phyloP scores from a whole-genome alignment of 2,797 vertebrate genomes.

The Sebastes minor region DNA sequence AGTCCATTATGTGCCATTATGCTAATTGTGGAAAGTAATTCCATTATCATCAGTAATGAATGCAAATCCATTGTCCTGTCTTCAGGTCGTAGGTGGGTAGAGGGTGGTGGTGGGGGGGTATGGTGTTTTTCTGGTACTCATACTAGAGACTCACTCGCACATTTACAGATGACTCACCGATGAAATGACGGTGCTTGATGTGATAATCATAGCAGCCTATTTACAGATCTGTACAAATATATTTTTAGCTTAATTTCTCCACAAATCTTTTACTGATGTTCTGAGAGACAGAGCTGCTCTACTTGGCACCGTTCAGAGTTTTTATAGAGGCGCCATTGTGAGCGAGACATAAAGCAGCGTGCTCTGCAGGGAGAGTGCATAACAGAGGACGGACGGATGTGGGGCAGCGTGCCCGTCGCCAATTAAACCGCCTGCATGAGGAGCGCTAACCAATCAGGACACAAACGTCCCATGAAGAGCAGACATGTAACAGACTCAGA shows the following conservation, averaged over 20 bases:
- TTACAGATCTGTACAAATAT: conserved; percentile 2
- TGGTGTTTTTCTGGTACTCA: conserved; percentile 5
- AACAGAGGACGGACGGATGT: conserved; percentile 24
- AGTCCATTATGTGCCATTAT: conserved; percentile 70
- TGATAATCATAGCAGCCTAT: conserved; percentile 16
- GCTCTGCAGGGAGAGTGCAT: conserved; percentile 32
- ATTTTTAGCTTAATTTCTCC: not conserved
- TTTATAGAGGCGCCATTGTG: conserved; percentile 58
- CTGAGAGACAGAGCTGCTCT: not conserved
- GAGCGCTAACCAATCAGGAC: conserved; percentile 11
- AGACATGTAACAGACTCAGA: not conserved
- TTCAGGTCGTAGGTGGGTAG: conserved; percentile 21
- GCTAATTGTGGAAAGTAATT: conserved; percentile 68
- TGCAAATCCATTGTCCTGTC: conserved; percentile 49
- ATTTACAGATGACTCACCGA: conserved; percentile 51
- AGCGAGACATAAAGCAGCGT: conserved; percentile 34
- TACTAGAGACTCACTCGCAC: conserved; percentile 7
- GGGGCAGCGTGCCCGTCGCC: conserved; percentile 32
- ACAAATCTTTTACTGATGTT: not conserved
- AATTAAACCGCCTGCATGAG: conserved; percentile 28
- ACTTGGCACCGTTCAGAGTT: conserved; percentile 20
- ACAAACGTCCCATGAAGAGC: conserved; percentile 18
- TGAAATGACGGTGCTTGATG: conserved; percentile 9
- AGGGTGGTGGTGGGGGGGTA: not conserved
- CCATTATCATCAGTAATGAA: conserved; percentile 62